phyloP scores from a whole-genome alignment of 2,797 vertebrate genomes.

The Danio albolineatus region DNA sequence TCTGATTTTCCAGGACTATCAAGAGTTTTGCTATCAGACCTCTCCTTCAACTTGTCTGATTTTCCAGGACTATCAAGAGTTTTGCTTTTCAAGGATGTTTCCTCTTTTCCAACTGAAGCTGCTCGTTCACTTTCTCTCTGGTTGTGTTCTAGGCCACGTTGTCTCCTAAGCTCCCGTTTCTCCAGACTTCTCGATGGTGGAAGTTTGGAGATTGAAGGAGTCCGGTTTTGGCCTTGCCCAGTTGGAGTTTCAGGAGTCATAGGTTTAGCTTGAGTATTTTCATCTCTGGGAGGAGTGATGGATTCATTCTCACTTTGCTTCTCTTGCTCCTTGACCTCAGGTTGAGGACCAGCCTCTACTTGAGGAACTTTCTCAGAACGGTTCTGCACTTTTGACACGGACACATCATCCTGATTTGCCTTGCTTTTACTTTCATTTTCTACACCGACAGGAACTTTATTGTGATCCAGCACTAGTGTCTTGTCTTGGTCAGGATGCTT shows the following conservation, averaged over 20 bases:
- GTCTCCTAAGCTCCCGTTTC: conserved; percentile 90
- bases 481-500: conserved; percentile 7
- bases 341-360: conserved; percentile 73
- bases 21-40: conserved; percentile 67
- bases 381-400: not conserved
- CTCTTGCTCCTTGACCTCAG: conserved; percentile 45
- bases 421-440: conserved; percentile 46
- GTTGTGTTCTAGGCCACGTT: conserved; percentile 93
- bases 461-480: conserved; percentile 26
- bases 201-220: conserved; percentile 40
- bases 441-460: conserved; percentile 44
- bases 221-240: conserved; percentile 58
- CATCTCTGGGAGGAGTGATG: conserved; percentile 31
- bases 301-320: conserved; percentile 34
- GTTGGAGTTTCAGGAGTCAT: not conserved
- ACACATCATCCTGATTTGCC: not conserved
- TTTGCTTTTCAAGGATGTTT: conserved; percentile 65
- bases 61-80: conserved; percentile 60
- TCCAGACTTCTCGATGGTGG: conserved; percentile 80
- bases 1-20: conserved; percentile 54
- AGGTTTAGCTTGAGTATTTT: conserved; percentile 14
- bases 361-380: conserved; percentile 59
- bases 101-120: conserved; percentile 69
- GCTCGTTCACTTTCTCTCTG: conserved; percentile 87
- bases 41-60: not conserved